Percentiles rank a stretch among this genome's conserved stretches.
These are phyloP conservation scores for Megalops cyprinoides DNA, from an alignment of 2,797 vertebrate species.

Conservation along the genomic window DNA sequence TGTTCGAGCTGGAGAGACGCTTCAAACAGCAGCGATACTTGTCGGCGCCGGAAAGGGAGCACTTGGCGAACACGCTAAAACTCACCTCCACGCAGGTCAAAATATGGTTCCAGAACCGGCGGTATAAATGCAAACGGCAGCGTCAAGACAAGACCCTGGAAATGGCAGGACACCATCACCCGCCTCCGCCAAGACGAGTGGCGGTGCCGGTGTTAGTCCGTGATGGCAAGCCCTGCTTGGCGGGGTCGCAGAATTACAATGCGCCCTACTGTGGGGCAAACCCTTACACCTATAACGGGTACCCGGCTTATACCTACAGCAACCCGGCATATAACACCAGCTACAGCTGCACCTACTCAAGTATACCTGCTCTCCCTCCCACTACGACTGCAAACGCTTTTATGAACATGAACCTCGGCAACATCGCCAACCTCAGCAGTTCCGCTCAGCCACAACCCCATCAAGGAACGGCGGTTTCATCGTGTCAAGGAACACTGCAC, in stretches of 20 bases:
- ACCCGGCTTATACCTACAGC: constrained; percentile 77
- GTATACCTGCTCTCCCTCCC: constrained; percentile 74
- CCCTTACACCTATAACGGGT: constrained; percentile 78
- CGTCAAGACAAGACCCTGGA: constrained; percentile 91
- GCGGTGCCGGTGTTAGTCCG: constrained; percentile 90
- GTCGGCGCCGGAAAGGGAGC: constrained; percentile 90
- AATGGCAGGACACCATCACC: constrained; percentile 74
- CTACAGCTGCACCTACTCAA: constrained; percentile 85
- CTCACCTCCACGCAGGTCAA: constrained; percentile 95
- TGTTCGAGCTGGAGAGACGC: constrained; percentile 91
- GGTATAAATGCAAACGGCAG: constrained; percentile 94
- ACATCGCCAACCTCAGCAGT: constrained; percentile 75
- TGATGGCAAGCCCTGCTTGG: constrained; percentile 89
- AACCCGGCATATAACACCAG: constrained; percentile 80
- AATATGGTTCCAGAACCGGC: constrained; percentile 95
- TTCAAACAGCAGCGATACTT: constrained; percentile 95
- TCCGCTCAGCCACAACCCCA: constrained; percentile 74
- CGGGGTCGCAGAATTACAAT: constrained; percentile 79
- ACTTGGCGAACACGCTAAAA: constrained; percentile 85
- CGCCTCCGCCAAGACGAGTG: constrained; percentile 80
- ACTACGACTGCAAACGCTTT: constrained; percentile 73
- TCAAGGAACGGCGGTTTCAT: constrained; percentile 73
- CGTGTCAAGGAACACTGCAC: constrained; percentile 87
- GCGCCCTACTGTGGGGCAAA: constrained; percentile 75
- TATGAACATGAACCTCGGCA: constrained; percentile 81